Evolutionary conservation across 2,113 vertebrate genomes (phyloP).

Genomic region (Bubo blakistoni): DNA sequence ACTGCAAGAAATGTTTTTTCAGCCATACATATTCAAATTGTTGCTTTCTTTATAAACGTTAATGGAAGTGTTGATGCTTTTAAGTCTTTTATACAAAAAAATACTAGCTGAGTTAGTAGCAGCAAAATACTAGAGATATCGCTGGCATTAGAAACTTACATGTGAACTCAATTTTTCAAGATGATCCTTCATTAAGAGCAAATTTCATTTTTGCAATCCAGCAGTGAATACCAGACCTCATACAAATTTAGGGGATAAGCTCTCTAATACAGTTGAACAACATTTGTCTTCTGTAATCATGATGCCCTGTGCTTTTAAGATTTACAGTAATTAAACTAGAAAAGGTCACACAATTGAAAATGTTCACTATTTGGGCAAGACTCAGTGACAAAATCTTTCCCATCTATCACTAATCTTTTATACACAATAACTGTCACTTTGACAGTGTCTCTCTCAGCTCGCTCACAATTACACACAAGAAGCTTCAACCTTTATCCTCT

Average conservation of each 20-base stretch:
- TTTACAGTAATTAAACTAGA: constrained; percentile 38
- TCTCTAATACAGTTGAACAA: neutral
- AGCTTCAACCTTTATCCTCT: neutral
- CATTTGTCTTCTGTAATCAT: neutral
- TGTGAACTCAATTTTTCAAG: neutral
- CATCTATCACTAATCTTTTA: neutral
- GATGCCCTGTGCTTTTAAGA: neutral
- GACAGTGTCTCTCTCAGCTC: neutral
- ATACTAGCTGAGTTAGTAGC: neutral
- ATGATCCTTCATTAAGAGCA: neutral
- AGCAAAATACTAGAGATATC: neutral
- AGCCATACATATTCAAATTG: neutral
- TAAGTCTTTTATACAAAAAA: neutral
- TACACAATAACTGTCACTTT: neutral
- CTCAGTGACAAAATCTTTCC: neutral
- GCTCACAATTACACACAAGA: neutral
- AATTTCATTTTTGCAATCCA: neutral
- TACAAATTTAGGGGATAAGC: neutral
- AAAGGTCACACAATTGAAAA: constrained; percentile 54
- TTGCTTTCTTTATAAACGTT: neutral
- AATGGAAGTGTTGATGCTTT: neutral
- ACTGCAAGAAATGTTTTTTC: neutral
- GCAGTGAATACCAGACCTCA: neutral
- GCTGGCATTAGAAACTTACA: neutral
- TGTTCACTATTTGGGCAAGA: neutral